A percentile compares a stretch with the other conserved stretches of the same genome.
Evolutionary conservation across 2,113 vertebrate species (phyloP).

Genomic region (Centropus bengalensis): DNA sequence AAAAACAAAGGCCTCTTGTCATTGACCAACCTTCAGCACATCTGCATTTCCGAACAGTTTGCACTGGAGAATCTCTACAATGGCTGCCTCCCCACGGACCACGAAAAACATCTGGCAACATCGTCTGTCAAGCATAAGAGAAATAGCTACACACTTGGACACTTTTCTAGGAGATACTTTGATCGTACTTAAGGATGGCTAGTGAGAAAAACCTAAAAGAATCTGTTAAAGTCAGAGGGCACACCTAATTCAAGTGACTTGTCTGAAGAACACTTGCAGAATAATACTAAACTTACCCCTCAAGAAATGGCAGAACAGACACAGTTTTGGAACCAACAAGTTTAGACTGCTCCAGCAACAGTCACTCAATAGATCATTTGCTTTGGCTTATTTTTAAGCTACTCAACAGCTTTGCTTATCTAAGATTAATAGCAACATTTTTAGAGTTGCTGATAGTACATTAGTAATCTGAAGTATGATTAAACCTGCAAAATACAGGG

Average conservation of each 20-base stretch:
- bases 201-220: neutral
- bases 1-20: neutral
- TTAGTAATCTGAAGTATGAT: neutral
- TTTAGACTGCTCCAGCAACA: neutral
- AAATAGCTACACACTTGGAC: neutral
- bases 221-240: neutral
- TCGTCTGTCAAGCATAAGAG: conserved; percentile 82
- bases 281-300: neutral
- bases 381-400: neutral
- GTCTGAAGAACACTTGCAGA: neutral
- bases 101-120: conserved; percentile 95
- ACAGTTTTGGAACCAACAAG: neutral
- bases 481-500: neutral
- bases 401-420: neutral
- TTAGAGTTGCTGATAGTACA: neutral
- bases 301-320: neutral
- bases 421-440: neutral
- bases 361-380: neutral
- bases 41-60: conserved; percentile 88
- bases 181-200: neutral
- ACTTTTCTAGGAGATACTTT: neutral
- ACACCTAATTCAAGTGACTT: neutral
- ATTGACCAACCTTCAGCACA: conserved; percentile 84
- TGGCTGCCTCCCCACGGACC: conserved; percentile 92
- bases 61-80: conserved; percentile 94